These are phyloP conservation scores for Colistium nudipinnis DNA, from an alignment of 2,113 vertebrate genomes.

Conservation along the genomic window DNA sequence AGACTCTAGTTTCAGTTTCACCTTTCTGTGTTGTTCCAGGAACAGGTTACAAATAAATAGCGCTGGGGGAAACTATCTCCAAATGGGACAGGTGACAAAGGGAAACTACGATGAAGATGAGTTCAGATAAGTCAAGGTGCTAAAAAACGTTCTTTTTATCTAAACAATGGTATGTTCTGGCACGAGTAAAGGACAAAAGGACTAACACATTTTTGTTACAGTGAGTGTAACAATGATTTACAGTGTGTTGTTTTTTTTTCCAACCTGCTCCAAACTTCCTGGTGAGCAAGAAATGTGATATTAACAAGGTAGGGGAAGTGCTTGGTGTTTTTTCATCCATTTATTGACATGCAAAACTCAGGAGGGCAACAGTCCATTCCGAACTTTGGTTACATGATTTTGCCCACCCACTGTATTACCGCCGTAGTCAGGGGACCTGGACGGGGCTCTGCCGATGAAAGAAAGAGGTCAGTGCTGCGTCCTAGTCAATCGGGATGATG, in stretches of 20 bases:
- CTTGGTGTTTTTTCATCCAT: neutral
- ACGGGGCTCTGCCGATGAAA: constrained; percentile 49
- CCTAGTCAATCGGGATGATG: neutral
- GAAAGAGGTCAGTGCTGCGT: constrained; percentile 9
- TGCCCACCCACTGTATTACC: neutral
- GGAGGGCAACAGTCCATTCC: neutral
- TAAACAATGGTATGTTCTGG: no score
- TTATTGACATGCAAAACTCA: constrained; percentile 37
- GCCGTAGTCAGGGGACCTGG: constrained; percentile 31
- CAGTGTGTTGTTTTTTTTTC: neutral
- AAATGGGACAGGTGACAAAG: neutral
- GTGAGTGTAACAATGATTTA: neutral
- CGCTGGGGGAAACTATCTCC: constrained; percentile 11
- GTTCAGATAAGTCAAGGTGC: neutral
- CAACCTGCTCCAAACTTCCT: neutral
- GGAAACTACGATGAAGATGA: constrained; percentile 7
- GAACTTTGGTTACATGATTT: neutral
- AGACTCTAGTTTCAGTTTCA: constrained; percentile 60
- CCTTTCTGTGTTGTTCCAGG: constrained; percentile 33
- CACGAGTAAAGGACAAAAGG: neutral
- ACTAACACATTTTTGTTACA: neutral
- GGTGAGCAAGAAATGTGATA: neutral
- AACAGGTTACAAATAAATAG: constrained; percentile 40
- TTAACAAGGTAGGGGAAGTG: constrained; percentile 8
- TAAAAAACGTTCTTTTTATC: neutral